Conservation (phyloP, 2,797 vertebrate species). For the Syngnathus acus region DNA sequence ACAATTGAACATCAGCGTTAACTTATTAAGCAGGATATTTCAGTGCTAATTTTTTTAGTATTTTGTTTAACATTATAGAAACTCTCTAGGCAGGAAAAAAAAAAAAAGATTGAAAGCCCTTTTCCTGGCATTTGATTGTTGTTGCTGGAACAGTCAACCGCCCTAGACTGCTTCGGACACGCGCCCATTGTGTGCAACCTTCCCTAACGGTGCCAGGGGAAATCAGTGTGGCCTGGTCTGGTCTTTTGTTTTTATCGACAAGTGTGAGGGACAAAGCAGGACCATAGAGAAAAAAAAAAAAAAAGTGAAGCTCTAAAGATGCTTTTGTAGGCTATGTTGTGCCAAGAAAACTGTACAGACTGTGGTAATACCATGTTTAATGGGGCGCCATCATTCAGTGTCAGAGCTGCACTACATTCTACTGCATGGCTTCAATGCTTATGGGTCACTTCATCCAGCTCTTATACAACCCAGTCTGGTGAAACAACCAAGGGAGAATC, state of each 20-base stretch:
- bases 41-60: slow-evolving; percentile 12
- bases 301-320: slow-evolving; percentile 15
- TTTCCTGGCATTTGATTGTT: slow-evolving; percentile 50
- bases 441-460: background rate
- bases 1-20: background rate
- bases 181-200: slow-evolving; percentile 25
- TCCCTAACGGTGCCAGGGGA: slow-evolving; percentile 45
- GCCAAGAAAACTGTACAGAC: slow-evolving; percentile 28
- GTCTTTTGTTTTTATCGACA: slow-evolving; percentile 62
- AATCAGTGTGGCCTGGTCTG: slow-evolving; percentile 54
- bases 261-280: slow-evolving; percentile 46
- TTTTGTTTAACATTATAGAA: slow-evolving; percentile 44
- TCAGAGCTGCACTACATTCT: background rate
- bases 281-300: slow-evolving; percentile 27
- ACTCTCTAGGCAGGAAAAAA: slow-evolving; percentile 55
- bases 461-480: background rate
- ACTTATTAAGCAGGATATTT: slow-evolving; percentile 5
- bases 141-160: slow-evolving; percentile 44
- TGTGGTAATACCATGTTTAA: slow-evolving; percentile 6
- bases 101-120: slow-evolving; percentile 49
- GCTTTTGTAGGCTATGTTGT: slow-evolving; percentile 17
- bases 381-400: background rate
- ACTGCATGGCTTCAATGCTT: background rate
- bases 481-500: background rate
- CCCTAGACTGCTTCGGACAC: slow-evolving; percentile 31